Base-by-base conservation (phyloP, 2,113 vertebrate genomes). In the Heliornis fulica region DNA sequence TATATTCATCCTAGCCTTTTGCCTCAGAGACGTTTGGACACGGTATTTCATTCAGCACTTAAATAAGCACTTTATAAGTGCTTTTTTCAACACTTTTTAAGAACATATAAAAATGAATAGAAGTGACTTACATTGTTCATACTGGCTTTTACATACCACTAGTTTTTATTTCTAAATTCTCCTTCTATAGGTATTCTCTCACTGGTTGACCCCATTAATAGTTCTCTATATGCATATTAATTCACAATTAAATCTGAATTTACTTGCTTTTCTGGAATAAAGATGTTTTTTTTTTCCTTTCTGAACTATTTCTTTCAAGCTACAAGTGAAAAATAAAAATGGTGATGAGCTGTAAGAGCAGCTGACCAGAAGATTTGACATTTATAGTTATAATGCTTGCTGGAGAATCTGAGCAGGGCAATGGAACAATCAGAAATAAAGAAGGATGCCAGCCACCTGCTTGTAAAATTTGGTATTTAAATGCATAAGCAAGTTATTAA, bases 371-470 rank as follows among this genome's bases (percentile, higher is more conserved):
- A 72, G 34, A 61, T 13, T 0, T 12, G 84, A 88, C 59, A 82
- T 84, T 93, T 83, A 89, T 51, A 61, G 25, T 60, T 89, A 51
- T 50, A 83, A 65, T 60, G 32, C 79, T 94, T 45, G 80, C 79
- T 96, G 91, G 86, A 64, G 86, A 94, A 95, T 65, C 90, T 89
- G 90, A 97, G 70, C 78, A 46, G 70, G 66, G 51, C 96, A 87
- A 59, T 15, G 1, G 80, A 87, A 89, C 53, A 95, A 93, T 64
- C 26, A 70, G 66, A 92, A 46, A 75, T 60, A 80, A 75, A 95
- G 90, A n/a, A 86, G 94, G 86, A 84, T 90, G 87, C 93, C 92
- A 95, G 84, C 85, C 72, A 72, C 77, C 36, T 70, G 81, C 74
- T 72, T 94, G 94, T 31, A 31, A 94, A 94, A 91, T 69, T 66